Conservation (phyloP, 2,888 invertebrate genomes). For the Helleia helle region DNA sequence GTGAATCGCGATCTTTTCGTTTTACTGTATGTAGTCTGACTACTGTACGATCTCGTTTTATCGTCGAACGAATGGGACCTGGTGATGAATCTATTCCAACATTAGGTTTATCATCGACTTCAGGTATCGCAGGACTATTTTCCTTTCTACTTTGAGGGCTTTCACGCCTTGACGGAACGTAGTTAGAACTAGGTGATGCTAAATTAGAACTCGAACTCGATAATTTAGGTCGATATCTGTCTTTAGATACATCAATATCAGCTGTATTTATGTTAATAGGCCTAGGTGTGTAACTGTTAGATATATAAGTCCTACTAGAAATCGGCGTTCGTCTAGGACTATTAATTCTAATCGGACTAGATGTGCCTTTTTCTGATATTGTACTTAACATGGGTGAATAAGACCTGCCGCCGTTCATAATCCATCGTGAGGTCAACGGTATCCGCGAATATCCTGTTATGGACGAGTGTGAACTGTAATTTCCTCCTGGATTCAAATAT, state of each 20-base stretch:
- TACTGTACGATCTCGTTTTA: constrained; percentile 82
- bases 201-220: constrained; percentile 25
- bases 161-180: constrained; percentile 26
- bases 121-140: constrained; percentile 56
- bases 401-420: constrained; percentile 51
- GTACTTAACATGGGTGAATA: constrained; percentile 84
- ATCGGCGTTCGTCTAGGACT: constrained; percentile 62
- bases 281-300: constrained; percentile 64
- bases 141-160: constrained; percentile 39
- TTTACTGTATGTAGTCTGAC: constrained; percentile 81
- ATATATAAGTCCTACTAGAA: constrained; percentile 60
- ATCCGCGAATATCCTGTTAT: constrained; percentile 73
- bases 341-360: constrained; percentile 51
- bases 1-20: constrained; percentile 62
- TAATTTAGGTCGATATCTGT: constrained; percentile 67
- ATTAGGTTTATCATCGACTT: constrained; percentile 61
- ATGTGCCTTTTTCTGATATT: constrained; percentile 70
- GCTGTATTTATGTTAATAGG: constrained; percentile 87
- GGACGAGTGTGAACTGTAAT: constrained; percentile 62
- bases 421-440: constrained; percentile 51
- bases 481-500: constrained; percentile 63
- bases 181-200: constrained; percentile 10
- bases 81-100: constrained; percentile 58
- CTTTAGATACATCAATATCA: constrained; percentile 87
- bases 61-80: constrained; percentile 66